Conservation (phyloP, 2,113 vertebrate genomes). For the Oncorhynchus mykiss region DNA sequence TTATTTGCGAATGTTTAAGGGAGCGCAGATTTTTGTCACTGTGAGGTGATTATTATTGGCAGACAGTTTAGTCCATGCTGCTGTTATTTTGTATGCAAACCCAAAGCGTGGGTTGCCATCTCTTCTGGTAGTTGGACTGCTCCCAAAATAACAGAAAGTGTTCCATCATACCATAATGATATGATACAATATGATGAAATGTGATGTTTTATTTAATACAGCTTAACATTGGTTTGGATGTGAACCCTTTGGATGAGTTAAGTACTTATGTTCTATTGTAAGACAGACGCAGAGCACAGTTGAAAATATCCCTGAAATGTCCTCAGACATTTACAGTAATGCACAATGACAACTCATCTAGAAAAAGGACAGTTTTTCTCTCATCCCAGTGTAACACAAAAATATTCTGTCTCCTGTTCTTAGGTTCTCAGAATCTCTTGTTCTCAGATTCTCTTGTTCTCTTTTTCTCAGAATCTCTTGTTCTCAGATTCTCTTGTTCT, state of each 20-base stretch:
- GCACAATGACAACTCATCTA: constrained; percentile 5
- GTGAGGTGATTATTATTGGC: neutral
- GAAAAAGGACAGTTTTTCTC: constrained; percentile 22
- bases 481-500: neutral
- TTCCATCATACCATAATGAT: no score
- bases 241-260: constrained; percentile 7
- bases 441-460: no score
- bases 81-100: no score
- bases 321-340: constrained; percentile 23
- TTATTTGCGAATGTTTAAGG: neutral
- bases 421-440: neutral
- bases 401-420: neutral
- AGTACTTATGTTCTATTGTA: constrained; percentile 17
- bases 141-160: no score
- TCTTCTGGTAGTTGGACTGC: no score
- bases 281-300: neutral
- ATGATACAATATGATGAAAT: neutral
- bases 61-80: no score
- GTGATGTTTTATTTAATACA: neutral
- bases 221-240: neutral
- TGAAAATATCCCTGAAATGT: constrained; percentile 27
- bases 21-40: neutral
- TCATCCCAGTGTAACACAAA: no score
- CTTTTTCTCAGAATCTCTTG: neutral
- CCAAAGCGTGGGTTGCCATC: no score